Percentiles rank a stretch among this genome's conserved stretches.
These are phyloP conservation scores for Bubo blakistoni DNA, from an alignment of 2,113 vertebrate species.

Conservation along the genomic window DNA sequence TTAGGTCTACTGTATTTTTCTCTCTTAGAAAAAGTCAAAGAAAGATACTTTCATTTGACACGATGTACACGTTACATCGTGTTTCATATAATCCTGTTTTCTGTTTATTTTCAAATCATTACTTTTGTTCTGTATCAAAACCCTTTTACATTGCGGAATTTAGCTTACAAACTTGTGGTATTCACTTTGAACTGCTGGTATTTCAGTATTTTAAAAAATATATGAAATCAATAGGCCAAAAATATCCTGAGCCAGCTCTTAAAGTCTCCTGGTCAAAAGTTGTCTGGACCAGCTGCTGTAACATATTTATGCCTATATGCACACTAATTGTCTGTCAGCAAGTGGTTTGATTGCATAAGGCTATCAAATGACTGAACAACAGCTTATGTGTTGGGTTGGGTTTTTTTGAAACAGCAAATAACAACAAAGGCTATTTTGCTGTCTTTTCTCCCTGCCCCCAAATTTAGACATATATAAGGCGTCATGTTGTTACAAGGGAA, in stretches of 20 bases:
- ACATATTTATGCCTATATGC: background rate
- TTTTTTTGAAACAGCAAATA: background rate
- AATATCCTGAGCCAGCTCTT: background rate
- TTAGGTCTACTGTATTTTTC: background rate
- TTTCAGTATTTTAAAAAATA: background rate
- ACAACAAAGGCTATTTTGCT: background rate
- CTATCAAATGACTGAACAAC: background rate
- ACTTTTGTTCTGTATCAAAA: background rate
- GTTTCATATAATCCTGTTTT: background rate
- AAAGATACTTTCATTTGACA: background rate
- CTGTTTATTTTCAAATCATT: background rate
- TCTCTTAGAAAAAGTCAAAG: background rate
- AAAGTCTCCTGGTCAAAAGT: background rate
- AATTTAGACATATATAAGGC: background rate
- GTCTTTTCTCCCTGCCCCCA: accelerated
- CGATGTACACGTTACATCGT: no score
- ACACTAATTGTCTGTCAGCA: background rate
- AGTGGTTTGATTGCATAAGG: background rate
- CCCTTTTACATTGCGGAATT: background rate
- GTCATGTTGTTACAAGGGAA: background rate
- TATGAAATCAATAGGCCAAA: background rate
- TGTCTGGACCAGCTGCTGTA: background rate
- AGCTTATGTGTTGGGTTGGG: background rate
- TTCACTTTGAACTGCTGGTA: background rate
- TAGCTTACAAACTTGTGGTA: background rate